Percentiles rank a stretch among this genome's conserved stretches.
These are phyloP conservation scores for Himalopsyche phryganea DNA, from an alignment of 1,140 invertebrate genomes.

Conservation along the genomic window DNA sequence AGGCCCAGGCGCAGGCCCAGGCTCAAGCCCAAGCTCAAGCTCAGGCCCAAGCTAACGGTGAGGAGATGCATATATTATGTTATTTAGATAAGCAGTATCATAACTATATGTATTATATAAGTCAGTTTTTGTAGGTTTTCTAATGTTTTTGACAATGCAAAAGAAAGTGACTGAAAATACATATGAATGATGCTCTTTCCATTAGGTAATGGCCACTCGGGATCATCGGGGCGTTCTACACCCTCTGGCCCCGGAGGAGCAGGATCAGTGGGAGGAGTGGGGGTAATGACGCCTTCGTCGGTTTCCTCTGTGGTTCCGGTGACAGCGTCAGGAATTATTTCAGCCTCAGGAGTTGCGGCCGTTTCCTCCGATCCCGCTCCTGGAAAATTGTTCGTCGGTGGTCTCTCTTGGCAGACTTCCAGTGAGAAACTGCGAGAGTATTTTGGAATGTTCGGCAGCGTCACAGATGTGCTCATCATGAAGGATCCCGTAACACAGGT, in stretches of 20 bases:
- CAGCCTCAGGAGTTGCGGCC: slow-evolving; percentile 33
- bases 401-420: slow-evolving; percentile 87
- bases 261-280: slow-evolving; percentile 36
- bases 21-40: slow-evolving; percentile 29
- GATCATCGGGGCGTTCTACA: slow-evolving; percentile 71
- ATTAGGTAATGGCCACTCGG: slow-evolving; percentile 54
- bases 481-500: slow-evolving; percentile 92
- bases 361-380: slow-evolving; percentile 69
- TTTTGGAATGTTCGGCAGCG: slow-evolving; percentile 86
- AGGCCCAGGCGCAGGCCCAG: slow-evolving; percentile 30
- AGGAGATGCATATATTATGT: too few species aligned
- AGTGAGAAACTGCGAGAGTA: slow-evolving; percentile 86
- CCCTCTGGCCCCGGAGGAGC: slow-evolving; percentile 57
- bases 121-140: too few species aligned
- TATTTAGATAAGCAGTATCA: too few species aligned
- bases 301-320: slow-evolving; percentile 60
- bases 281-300: slow-evolving; percentile 42
- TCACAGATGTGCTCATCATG: slow-evolving; percentile 91
- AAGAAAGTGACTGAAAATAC: too few species aligned
- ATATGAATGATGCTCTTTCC: background rate
- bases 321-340: slow-evolving; percentile 74
- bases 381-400: slow-evolving; percentile 86
- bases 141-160: too few species aligned
- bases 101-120: too few species aligned
- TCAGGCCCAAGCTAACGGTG: slow-evolving; percentile 31